Percentiles rank a stretch among this genome's conserved stretches.
Conservation (phyloP, 2,113 vertebrate species). For the Phalacrocorax carbo region DNA sequence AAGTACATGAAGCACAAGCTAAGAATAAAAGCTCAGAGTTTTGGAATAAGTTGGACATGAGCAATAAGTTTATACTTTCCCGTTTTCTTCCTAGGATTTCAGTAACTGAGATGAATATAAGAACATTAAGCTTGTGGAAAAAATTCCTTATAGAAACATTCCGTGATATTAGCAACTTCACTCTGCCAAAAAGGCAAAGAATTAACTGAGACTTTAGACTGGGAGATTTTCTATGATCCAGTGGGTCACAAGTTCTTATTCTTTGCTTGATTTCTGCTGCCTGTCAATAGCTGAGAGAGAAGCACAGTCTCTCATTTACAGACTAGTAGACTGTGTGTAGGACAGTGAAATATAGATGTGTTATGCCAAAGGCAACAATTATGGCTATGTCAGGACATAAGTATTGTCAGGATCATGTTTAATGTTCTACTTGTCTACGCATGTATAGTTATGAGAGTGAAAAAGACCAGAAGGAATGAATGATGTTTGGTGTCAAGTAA, state of each 20-base stretch:
- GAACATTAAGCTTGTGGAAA: neutral
- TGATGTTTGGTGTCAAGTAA: conserved; percentile 12
- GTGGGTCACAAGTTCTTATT: conserved; percentile 63
- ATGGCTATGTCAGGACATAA: neutral
- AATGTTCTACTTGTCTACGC: neutral
- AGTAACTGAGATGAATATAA: neutral
- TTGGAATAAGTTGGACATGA: neutral
- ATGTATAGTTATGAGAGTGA: neutral
- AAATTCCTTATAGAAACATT: neutral
- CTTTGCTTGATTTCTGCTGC: conserved; percentile 73
- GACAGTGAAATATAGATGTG: neutral
- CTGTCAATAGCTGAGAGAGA: conserved; percentile 56
- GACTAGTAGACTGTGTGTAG: neutral
- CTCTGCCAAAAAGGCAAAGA: neutral
- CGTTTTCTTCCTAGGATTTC: conserved; percentile 30
- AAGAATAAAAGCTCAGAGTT: neutral
- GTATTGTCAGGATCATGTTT: neutral
- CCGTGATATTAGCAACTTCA: neutral
- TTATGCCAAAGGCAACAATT: neutral
- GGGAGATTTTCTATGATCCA: conserved; percentile 71
- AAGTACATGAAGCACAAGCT: neutral
- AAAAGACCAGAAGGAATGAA: neutral
- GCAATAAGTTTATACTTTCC: neutral
- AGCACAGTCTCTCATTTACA: conserved; percentile 12
- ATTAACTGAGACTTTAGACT: conserved; percentile 18